Percentiles rank a stretch among this genome's conserved stretches.
Evolutionary conservation across 2,113 vertebrate genomes (phyloP).

Genomic region (Butorides virescens): DNA sequence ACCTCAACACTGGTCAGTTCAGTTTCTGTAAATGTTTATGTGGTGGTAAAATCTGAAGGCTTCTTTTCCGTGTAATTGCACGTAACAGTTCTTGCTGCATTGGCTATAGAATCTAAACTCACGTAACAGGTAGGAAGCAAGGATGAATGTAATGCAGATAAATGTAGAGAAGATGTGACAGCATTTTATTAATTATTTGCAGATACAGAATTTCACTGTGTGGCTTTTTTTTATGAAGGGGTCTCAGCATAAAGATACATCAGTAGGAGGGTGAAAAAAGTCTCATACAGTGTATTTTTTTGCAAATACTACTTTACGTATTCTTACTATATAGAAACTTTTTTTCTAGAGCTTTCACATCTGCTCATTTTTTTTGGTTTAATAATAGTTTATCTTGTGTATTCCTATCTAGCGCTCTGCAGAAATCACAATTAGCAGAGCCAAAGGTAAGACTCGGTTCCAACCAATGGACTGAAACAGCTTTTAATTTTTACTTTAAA

Average conservation of each 20-base stretch:
- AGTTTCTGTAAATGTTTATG: neutral
- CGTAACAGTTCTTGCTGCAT: rapidly evolving
- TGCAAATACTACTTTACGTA: neutral
- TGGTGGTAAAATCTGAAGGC: neutral
- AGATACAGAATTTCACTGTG: neutral
- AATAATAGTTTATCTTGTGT: neutral
- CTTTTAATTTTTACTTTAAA: neutral
- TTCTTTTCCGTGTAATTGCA: neutral
- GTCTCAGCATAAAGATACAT: neutral
- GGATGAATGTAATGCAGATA: neutral
- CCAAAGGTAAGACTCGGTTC: neutral
- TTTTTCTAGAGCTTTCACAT: neutral
- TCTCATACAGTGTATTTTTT: neutral
- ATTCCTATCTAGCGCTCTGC: neutral
- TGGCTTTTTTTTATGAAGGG: neutral
- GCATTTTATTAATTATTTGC: neutral
- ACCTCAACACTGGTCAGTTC: neutral
- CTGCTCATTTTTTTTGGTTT: neutral
- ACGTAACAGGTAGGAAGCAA: neutral
- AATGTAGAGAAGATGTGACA: neutral
- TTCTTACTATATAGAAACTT: neutral
- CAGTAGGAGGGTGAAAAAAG: neutral
- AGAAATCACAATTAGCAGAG: neutral
- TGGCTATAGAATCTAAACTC: neutral
- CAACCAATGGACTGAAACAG: neutral